Percentiles rank a stretch among this genome's conserved stretches.
phyloP scores from a whole-genome alignment of 1,140 invertebrate genomes.

The Rhyzopertha dominica region DNA sequence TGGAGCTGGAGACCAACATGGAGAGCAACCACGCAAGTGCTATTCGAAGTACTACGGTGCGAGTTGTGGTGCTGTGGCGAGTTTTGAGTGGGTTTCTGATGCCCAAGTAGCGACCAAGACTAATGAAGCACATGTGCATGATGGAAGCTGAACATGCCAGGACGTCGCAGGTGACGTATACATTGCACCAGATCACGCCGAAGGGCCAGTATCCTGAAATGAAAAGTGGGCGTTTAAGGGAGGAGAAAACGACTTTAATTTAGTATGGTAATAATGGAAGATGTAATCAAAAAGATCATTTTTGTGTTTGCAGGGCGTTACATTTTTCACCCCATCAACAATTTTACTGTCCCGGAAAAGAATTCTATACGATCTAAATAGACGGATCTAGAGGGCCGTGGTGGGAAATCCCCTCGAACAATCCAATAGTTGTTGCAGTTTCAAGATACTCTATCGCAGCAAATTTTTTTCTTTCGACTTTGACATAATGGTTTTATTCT shows the following conservation, averaged over 20 bases:
- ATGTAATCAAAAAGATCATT: background rate
- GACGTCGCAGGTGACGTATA: conserved; percentile 94
- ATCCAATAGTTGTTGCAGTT: no score
- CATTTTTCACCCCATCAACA: no score
- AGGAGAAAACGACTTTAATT: background rate
- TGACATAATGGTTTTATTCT: no score
- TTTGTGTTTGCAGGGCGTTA: no score
- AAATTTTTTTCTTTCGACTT: no score
- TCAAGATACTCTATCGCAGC: no score
- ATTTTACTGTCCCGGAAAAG: no score
- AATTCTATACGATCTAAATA: no score
- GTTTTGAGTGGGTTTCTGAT: conserved; percentile 85
- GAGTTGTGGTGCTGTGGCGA: conserved; percentile 68
- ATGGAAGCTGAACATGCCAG: conserved; percentile 90
- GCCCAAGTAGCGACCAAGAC: conserved; percentile 84
- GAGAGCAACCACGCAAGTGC: conserved; percentile 80
- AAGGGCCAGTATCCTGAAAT: conserved; percentile 87
- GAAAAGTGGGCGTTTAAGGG: no score
- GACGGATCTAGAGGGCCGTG: no score
- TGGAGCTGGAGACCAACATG: conserved; percentile 80
- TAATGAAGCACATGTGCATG: conserved; percentile 97
- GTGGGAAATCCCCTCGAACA: no score
- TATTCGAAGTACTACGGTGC: conserved; percentile 76
- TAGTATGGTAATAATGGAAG: background rate
- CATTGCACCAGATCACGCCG: conserved; percentile 80